Evolutionary conservation across 2,113 vertebrate genomes (phyloP).

Genomic region (Melanerpes aurifrons): DNA sequence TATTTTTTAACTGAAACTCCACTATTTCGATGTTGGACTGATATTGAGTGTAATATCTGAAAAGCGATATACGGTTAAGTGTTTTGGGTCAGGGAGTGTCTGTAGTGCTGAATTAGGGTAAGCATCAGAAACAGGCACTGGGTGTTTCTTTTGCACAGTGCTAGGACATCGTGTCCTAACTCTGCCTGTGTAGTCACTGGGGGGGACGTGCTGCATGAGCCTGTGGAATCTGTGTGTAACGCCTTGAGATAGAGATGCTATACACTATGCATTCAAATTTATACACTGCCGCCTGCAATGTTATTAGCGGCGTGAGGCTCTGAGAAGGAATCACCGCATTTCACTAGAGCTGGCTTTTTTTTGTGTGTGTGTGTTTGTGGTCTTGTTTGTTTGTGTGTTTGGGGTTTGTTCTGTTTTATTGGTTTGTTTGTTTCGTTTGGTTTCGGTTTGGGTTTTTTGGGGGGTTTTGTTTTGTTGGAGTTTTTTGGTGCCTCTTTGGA

Average conservation of each 20-base stretch:
- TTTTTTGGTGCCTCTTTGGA: background rate
- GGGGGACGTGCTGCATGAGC: background rate
- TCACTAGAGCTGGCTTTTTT: background rate
- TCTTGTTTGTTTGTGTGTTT: no score
- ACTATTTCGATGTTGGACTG: rapidly evolving
- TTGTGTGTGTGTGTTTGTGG: background rate
- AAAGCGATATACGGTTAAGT: rapidly evolving
- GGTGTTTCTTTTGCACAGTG: background rate
- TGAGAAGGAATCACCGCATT: background rate
- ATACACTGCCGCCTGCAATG: background rate
- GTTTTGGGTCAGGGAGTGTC: background rate
- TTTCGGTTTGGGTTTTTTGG: background rate
- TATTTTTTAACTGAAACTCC: background rate
- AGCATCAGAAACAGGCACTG: background rate
- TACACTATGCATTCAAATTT: rapidly evolving
- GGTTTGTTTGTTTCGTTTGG: background rate
- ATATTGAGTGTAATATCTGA: background rate
- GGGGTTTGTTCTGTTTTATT: no score
- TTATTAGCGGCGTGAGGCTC: background rate
- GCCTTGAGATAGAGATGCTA: background rate
- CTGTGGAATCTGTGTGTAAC: background rate
- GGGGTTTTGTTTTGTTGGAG: no score
- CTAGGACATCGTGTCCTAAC: background rate
- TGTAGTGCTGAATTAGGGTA: background rate
- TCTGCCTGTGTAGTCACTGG: rapidly evolving